A percentile compares a stretch with the other conserved stretches of the same genome.
phyloP scores from a whole-genome alignment of 1,140 invertebrate species.

The Drosophila erecta region DNA sequence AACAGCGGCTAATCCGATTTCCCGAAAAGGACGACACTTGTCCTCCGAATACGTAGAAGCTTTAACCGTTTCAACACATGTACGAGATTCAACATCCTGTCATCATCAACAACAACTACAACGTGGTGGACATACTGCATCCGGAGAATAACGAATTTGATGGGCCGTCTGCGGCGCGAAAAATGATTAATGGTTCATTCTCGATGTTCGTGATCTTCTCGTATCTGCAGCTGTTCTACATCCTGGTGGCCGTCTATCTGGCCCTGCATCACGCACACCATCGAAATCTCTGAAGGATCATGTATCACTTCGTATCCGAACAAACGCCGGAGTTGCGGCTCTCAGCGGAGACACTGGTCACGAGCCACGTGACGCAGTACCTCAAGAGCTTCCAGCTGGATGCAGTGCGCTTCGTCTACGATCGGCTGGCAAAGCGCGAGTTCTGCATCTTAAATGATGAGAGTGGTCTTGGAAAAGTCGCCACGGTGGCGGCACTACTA shows the following conservation, averaged over 20 bases:
- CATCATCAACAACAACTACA: conserved; percentile 34
- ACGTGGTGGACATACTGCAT: conserved; percentile 58
- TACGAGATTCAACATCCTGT: conserved; percentile 41
- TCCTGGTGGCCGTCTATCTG: conserved; percentile 76
- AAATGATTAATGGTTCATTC: conserved; percentile 68
- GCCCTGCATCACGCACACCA: conserved; percentile 66
- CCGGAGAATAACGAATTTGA: conserved; percentile 70
- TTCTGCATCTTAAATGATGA: conserved; percentile 79
- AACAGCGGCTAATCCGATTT: neutral
- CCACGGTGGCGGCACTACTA: conserved; percentile 55
- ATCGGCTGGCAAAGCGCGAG: conserved; percentile 63
- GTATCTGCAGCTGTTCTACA: conserved; percentile 76
- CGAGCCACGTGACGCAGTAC: conserved; percentile 71
- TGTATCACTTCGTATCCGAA: conserved; percentile 80
- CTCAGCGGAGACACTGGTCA: conserved; percentile 55
- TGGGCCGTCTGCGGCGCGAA: conserved; percentile 56
- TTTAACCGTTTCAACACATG: conserved; percentile 19
- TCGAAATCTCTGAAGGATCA: conserved; percentile 25
- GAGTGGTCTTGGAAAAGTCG: conserved; percentile 72
- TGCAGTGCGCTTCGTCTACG: conserved; percentile 66
- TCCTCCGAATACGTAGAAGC: neutral
- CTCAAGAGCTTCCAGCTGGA: conserved; percentile 75
- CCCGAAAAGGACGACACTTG: neutral
- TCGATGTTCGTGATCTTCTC: conserved; percentile 82
- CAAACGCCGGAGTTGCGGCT: conserved; percentile 66